Base-by-base conservation (phyloP, 2,888 invertebrate genomes). In the Thymelicus acteon region DNA sequence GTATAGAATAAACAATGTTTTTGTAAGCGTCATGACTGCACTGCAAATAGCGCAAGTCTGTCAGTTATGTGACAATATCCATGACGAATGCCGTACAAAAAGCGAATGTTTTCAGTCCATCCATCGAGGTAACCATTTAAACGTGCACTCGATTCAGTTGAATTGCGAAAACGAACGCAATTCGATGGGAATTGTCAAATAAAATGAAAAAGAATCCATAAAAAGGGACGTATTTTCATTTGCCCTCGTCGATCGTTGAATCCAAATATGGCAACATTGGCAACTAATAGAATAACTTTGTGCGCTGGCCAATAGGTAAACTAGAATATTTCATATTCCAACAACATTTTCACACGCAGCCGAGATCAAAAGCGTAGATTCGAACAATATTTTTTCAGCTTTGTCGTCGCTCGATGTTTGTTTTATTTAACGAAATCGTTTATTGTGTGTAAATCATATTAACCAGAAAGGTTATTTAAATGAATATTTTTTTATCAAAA, bases 381-480 rank as follows among this genome's bases (percentile, higher is more conserved):
- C 52, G 65, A 49, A 75, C 73, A 75, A 76, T 76, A 76, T 76
- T 76, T 76, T 74, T 71, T 61, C 61, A 65, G 74, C 73, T 72
- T 71, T 76, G 74, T 74, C 74, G 72, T 68, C 72, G 71, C 57
- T 66, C 12, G 24, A 39, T 58, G 44, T 63, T 71, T 63, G 13
- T 63, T 67, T 73, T 68, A 67, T 71, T 71, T 19, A 61, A 39
- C 61, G 62, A 72, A 67, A 67, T 61, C 24, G 60, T 67, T 49
- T 49, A 68, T 69, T 71, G n/a, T 64, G n/a, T 47, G 47, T 44
- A 10, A 40, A 40, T 40, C 8, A 40, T 40, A 40, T 1, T 40
- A 8, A 8, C 8, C 7, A 44, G 12, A 8, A 44, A 10, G 12
- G 12, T 44, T 8, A 10, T 31, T 31, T 31, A 31, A 31, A 31